Conservation (phyloP, 2,797 vertebrate genomes). For the Cossypha niveicapilla region DNA sequence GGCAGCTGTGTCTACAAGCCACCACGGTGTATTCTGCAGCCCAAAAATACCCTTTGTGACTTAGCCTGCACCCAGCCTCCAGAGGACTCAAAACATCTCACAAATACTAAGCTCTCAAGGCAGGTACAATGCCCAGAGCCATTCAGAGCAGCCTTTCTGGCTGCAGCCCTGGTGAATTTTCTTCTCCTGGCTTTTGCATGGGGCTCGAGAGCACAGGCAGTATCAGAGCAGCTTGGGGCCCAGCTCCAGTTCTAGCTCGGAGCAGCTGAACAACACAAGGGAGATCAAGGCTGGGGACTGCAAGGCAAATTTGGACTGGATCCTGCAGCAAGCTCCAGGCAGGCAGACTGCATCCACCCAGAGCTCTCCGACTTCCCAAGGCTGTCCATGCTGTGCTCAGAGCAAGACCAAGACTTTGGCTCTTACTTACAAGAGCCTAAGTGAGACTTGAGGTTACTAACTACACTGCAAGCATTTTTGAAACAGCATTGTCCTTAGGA, state of each 20-base stretch:
- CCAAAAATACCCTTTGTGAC: neutral
- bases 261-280: neutral
- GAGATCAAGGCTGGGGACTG: neutral
- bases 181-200: neutral
- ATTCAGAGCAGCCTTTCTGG: neutral
- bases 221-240: neutral
- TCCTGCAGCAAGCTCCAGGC: neutral
- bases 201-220: neutral
- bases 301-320: neutral
- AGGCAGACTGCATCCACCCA: neutral
- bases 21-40: neutral
- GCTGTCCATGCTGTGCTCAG: neutral
- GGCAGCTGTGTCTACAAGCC: neutral
- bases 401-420: neutral
- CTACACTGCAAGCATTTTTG: neutral
- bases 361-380: neutral
- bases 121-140: neutral
- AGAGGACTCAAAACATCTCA: neutral
- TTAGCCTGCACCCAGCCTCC: neutral
- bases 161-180: neutral
- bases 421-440: neutral
- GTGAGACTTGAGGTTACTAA: neutral
- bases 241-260: neutral
- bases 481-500: neutral
- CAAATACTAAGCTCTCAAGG: neutral